Evolutionary conservation across 2,888 invertebrate species (phyloP), one percentile per base, ranked within the genome.

Genomic region (Megalurothrips usitatus): DNA sequence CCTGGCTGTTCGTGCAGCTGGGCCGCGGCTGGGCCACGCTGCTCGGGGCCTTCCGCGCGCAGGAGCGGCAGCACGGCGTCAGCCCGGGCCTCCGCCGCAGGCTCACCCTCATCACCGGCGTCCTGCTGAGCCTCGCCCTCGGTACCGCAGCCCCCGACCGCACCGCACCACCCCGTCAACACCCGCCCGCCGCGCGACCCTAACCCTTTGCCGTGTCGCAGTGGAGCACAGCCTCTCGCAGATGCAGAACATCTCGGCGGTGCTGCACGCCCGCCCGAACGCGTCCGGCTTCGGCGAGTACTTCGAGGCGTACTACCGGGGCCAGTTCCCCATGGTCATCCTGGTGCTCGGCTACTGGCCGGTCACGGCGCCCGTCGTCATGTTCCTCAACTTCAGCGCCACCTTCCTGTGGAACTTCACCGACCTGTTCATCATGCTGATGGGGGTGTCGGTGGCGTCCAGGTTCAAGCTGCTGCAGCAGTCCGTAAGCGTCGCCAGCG

Each of bases 401-500:
- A 85, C 85, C 1, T 85, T 85, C 82, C 82, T 84, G 11, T 86
- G 86, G 86, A 85, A 84, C 82, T 85, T 84, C 81, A 85, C 84
- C 8, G 85, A 86, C 82, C 82, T 86, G 1, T 85, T 86, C 80
- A 84, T 86, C 12, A 85, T 85, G 84, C 48, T 85, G 14, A n/a
- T 17, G 68, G 68, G 23, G 68, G 9, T 26, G 68, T 3, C 68
- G 68, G n/a, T 68, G n/a, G 68, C 23, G 23, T 11, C 68, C 23
- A 23, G n/a, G 68, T 23, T 19, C 9, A 23, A 23, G 68, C 68
- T 23, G 19, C 19, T 58, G 9, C n/a, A 63, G 63, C 12, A n/a
- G 23, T 10, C 6, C 19, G 0, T 58, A 14, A 17, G 19, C 58
- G 58, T 14, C 58, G 58, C 14, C 14, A 19, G 19, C 58, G 58